Evolutionary conservation across 2,797 vertebrate genomes (phyloP).

Genomic region (Diplodus puntazzo): DNA sequence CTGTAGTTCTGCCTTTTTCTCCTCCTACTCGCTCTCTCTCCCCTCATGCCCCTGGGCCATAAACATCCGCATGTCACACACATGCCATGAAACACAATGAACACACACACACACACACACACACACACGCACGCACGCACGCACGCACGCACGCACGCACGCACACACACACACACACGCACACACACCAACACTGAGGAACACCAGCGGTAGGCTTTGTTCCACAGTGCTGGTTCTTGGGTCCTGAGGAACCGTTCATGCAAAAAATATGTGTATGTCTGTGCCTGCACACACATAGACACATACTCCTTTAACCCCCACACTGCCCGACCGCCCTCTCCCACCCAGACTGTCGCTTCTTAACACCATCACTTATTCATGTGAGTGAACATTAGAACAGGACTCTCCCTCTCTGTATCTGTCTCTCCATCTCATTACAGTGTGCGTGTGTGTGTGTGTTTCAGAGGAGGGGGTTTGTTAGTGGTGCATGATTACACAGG

Average conservation of each 20-base stretch:
- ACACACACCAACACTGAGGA: conserved; percentile 33
- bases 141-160: conserved; percentile 7
- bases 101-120: conserved; percentile 37
- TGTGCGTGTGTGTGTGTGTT: conserved; percentile 13
- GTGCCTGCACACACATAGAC: not conserved
- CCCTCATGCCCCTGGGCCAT: conserved; percentile 74
- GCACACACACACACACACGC: conserved; percentile 18
- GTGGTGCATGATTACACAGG: conserved; percentile 28
- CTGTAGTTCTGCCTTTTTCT: conserved; percentile 66
- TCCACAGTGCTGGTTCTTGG: conserved; percentile 64
- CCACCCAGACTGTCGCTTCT: conserved; percentile 72
- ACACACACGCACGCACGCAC: conserved; percentile 40
- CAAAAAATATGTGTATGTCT: conserved; percentile 50
- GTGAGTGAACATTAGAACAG: conserved; percentile 79
- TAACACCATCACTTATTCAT: conserved; percentile 79
- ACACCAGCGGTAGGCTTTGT: conserved; percentile 77
- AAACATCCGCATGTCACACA: conserved; percentile 81
- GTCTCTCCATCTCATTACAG: conserved; percentile 37
- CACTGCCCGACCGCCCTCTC: conserved; percentile 35
- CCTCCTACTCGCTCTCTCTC: conserved; percentile 63
- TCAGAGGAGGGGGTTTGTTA: conserved; percentile 24
- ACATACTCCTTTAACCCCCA: conserved; percentile 14
- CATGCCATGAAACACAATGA: conserved; percentile 74
- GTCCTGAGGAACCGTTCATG: conserved; percentile 67
- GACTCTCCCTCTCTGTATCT: conserved; percentile 65